These are phyloP conservation scores for Lycorma delicatula DNA, from an alignment of 1,140 invertebrate species.

Conservation along the genomic window DNA sequence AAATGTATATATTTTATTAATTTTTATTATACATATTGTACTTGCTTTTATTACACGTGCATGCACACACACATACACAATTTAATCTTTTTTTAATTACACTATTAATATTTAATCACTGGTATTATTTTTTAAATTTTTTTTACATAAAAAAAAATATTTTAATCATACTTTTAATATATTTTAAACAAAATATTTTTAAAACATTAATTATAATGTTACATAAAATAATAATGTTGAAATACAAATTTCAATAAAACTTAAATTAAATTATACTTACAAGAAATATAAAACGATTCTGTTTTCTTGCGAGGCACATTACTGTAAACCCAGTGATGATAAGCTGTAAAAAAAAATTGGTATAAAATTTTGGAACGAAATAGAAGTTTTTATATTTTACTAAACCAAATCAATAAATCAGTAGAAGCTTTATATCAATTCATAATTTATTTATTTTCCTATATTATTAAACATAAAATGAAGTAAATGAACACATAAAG, in stretches of 20 bases:
- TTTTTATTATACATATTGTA: neutral
- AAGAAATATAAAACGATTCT: constrained; percentile 78
- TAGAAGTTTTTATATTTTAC: too few relatives aligned
- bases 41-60: neutral
- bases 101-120: neutral
- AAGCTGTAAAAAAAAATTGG: constrained; percentile 51
- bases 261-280: constrained; percentile 44
- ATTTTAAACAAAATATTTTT: neutral
- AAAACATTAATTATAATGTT: neutral
- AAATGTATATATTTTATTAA: neutral
- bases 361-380: too few relatives aligned
- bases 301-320: constrained; percentile 69
- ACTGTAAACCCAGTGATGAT: constrained; percentile 77
- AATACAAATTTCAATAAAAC: too few relatives aligned
- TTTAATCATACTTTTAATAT: neutral
- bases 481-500: too few relatives aligned
- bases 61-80: neutral
- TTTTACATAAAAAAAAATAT: neutral
- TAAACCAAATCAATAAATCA: too few relatives aligned
- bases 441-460: constrained; percentile 4
- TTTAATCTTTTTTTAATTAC: too few relatives aligned
- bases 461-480: neutral
- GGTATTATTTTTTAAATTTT: neutral
- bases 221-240: neutral
- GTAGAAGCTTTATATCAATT: too few relatives aligned